Evolutionary conservation across 1,140 invertebrate species (phyloP).

Genomic region (Cotesia typhae): DNA sequence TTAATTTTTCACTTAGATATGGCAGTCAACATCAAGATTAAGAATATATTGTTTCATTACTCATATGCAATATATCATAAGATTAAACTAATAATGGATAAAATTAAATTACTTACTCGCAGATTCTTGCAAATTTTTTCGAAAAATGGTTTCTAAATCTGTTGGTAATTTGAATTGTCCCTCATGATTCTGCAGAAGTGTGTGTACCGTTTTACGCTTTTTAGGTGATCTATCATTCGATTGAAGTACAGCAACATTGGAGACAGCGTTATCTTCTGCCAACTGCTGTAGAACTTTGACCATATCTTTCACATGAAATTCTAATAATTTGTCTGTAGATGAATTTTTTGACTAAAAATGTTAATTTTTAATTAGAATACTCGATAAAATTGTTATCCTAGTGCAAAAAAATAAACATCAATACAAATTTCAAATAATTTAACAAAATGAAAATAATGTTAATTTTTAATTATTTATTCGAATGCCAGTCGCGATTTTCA

Average conservation of each 20-base stretch:
- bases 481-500: not conserved
- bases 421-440: no score
- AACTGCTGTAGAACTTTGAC: conserved; percentile 69
- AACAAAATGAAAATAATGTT: no score
- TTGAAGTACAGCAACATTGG: conserved; percentile 38
- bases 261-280: conserved; percentile 52
- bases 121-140: conserved; percentile 43
- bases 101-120: no score
- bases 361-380: no score
- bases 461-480: not conserved
- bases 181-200: conserved; percentile 46
- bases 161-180: conserved; percentile 37
- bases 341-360: conserved; percentile 60
- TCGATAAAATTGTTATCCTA: no score
- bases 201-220: conserved; percentile 50
- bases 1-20: no score
- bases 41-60: no score
- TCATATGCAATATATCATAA: no score
- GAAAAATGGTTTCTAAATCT: conserved; percentile 54
- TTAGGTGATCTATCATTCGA: conserved; percentile 41
- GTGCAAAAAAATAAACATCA: no score
- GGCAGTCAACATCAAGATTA: no score
- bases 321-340: conserved; percentile 66
- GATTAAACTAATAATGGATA: no score
- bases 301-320: conserved; percentile 70